Base-by-base conservation (phyloP, 2,797 vertebrate species). In the Vespertilio murinus region DNA sequence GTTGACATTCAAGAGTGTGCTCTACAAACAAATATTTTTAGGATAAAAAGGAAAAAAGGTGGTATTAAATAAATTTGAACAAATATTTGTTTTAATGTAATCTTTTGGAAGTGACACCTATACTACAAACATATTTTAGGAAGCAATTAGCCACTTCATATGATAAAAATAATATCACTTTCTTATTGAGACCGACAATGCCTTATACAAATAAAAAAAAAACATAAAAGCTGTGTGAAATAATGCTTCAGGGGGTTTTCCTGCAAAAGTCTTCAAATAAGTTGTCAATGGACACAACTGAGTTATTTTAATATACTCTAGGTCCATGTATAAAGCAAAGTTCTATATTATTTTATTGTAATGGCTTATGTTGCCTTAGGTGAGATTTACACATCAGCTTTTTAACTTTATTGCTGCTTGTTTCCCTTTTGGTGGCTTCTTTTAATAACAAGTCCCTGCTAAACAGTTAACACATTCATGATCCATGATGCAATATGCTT, bases 291-390 rank as follows among this genome's bases (percentile, higher is more conserved):
- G 56, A 77, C 40, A 88, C 7, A 71, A 61, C 12, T 17, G 38
- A 80, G 18, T 67, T 73, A 93, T 85, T 95, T 97, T 91, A 91
- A 90, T 75, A 83, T 47, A 74, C 22, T 95, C 33, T 10, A 52
- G 56, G 22, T 35, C 52, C 56, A 33, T 25, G 59, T 56, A 73
- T 69, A 89, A 81, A 75, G 64, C 61, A 88, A 93, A 33, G 4
- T 64, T 54, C 13, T 30, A 45, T 14, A 4, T 23, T 90, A 13
- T 88, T 94, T 69, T 84, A 70, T 45, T 69, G 38, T 25, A 77
- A 49, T 42, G 22, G 20, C 38, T 91, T 73, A 14, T 77, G 30
- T 45, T 93, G 33, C n/a, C 28, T 91, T 85, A 90, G 22, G 78
- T 92, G 71, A 88, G 30, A 33, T 79, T 95, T 85, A 85, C 16